Evolutionary conservation across 2,797 vertebrate genomes (phyloP).

Genomic region (Ctenopoma kingsleyae): DNA sequence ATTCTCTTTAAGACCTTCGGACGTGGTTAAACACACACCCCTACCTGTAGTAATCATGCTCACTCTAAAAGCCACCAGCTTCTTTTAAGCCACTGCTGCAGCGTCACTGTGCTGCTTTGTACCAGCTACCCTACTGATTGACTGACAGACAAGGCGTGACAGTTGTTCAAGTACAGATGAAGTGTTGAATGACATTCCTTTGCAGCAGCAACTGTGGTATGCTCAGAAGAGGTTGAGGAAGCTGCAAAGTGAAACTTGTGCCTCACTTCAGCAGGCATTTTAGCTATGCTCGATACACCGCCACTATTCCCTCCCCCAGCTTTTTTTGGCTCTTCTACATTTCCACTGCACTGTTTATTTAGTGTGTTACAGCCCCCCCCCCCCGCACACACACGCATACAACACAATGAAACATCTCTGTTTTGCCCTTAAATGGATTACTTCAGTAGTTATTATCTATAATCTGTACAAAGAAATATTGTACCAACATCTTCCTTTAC

Average conservation of each 20-base stretch:
- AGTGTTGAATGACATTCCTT: constrained; percentile 65
- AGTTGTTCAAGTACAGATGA: constrained; percentile 55
- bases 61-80: not conserved
- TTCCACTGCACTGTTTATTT: constrained; percentile 37
- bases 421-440: not conserved
- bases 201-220: constrained; percentile 51
- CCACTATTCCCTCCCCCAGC: not conserved
- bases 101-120: constrained; percentile 32
- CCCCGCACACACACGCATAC: not conserved
- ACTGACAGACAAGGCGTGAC: constrained; percentile 36
- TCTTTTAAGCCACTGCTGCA: not conserved
- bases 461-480: constrained; percentile 3
- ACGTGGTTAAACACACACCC: constrained; percentile 10
- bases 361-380: not conserved
- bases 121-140: constrained; percentile 3
- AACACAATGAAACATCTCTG: not conserved
- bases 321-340: constrained; percentile 17
- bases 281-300: constrained; percentile 37
- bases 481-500: constrained; percentile 7
- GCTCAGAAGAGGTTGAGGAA: constrained; percentile 53
- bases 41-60: not conserved
- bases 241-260: constrained; percentile 52
- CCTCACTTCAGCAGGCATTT: constrained; percentile 54
- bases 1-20: constrained; percentile 6
- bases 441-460: constrained; percentile 17